Evolutionary conservation across 2,113 vertebrate genomes (phyloP).

Genomic region (Bothrops jararaca): DNA sequence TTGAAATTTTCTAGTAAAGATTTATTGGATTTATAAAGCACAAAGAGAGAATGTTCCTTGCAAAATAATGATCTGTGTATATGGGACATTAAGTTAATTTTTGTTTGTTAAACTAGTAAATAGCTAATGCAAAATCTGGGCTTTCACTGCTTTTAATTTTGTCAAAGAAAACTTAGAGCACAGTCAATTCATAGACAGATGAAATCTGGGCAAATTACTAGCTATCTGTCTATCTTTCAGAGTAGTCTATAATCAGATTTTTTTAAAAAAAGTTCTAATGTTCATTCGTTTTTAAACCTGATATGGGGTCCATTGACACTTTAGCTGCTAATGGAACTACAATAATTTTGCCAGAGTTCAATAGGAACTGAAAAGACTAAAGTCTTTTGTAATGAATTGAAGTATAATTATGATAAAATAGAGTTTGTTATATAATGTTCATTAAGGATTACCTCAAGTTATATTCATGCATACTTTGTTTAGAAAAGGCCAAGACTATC

Average conservation of each 20-base stretch:
- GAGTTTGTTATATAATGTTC: not conserved
- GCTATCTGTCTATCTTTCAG: not conserved
- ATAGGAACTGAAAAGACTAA: not conserved
- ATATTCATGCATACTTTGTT: not conserved
- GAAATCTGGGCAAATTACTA: not conserved
- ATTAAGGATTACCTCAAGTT: not conserved
- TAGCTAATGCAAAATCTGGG: not conserved
- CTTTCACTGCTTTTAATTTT: not conserved
- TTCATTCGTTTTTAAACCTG: slow-evolving; percentile 19
- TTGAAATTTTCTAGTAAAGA: not conserved
- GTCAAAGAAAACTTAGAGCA: not conserved
- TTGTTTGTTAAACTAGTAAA: not conserved
- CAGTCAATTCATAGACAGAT: not conserved
- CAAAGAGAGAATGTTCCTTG: not conserved
- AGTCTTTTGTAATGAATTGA: not conserved
- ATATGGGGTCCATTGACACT: not conserved
- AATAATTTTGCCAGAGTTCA: not conserved
- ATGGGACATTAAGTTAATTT: not conserved
- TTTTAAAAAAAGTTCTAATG: not conserved
- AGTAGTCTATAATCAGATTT: not conserved
- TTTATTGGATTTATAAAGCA: slow-evolving; percentile 15
- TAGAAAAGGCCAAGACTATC: not conserved
- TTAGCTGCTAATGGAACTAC: slow-evolving; percentile 1
- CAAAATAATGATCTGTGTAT: not conserved
- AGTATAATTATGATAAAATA: not conserved